These are phyloP conservation scores for Noctua comes DNA, from an alignment of 2,888 invertebrate genomes.

Conservation along the genomic window DNA sequence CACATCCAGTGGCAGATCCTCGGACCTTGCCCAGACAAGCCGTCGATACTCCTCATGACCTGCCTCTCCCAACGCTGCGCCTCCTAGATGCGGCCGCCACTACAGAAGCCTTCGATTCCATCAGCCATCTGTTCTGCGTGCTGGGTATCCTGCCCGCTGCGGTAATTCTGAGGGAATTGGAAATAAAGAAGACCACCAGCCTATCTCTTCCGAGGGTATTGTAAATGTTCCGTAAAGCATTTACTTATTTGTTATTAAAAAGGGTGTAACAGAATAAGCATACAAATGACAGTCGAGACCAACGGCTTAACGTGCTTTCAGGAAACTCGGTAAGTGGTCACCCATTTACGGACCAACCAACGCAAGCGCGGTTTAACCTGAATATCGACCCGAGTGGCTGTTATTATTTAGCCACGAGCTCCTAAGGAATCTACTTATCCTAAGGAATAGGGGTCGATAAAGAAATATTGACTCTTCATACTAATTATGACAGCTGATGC, in stretches of 20 bases:
- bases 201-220: neutral
- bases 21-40: neutral
- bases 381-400: neutral
- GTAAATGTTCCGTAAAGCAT: neutral
- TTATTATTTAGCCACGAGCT: neutral
- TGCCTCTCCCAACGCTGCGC: neutral
- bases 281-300: neutral
- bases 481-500: neutral
- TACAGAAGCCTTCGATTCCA: neutral
- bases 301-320: neutral
- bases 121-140: neutral
- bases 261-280: neutral
- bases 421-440: neutral
- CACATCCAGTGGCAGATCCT: neutral
- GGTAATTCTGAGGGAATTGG: neutral
- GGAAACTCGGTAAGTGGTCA: neutral
- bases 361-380: neutral
- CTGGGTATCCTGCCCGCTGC: neutral
- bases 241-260: neutral
- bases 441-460: neutral
- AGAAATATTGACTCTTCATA: neutral
- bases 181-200: neutral
- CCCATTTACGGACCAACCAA: neutral
- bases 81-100: neutral
- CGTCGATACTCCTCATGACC: neutral